Conservation (phyloP, 2,797 vertebrate genomes). For the Onychomys torridus region DNA sequence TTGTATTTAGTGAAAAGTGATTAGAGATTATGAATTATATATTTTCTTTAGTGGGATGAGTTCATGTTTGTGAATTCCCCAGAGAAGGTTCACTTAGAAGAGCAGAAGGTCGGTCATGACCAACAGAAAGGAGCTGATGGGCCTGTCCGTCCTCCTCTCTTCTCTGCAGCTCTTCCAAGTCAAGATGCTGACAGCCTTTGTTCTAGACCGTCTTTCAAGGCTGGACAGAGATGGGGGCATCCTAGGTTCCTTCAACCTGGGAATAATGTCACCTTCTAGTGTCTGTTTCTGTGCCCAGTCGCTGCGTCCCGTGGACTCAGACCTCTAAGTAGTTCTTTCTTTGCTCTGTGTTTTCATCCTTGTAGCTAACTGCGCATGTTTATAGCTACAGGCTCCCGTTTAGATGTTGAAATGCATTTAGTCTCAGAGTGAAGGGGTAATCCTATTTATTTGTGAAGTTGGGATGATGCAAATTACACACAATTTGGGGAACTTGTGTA, state of each 20-base stretch:
- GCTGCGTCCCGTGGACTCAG: not conserved
- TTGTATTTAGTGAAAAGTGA: not conserved
- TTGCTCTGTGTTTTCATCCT: not conserved
- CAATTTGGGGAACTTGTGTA: not conserved
- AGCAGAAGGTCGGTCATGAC: not conserved
- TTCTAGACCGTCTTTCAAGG: not conserved
- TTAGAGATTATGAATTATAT: not conserved
- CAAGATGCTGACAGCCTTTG: not conserved
- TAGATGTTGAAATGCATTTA: conserved; percentile 4
- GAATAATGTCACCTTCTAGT: not conserved
- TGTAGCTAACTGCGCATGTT: not conserved
- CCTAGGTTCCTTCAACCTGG: not conserved
- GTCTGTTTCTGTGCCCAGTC: not conserved
- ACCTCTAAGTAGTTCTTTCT: not conserved
- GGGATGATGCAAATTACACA: not conserved
- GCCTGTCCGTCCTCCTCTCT: not conserved
- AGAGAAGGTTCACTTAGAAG: not conserved
- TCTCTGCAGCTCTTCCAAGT: not conserved
- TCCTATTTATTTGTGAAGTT: not conserved
- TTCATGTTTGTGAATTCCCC: not conserved
- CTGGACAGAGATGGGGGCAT: not conserved
- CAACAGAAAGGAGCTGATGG: not conserved
- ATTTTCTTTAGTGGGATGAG: not conserved
- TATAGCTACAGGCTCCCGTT: not conserved
- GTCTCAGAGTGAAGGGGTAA: not conserved